Percentiles rank a stretch among this genome's conserved stretches.
phyloP scores from a whole-genome alignment of 1,140 invertebrate genomes.

The Bicyclus anynana region DNA sequence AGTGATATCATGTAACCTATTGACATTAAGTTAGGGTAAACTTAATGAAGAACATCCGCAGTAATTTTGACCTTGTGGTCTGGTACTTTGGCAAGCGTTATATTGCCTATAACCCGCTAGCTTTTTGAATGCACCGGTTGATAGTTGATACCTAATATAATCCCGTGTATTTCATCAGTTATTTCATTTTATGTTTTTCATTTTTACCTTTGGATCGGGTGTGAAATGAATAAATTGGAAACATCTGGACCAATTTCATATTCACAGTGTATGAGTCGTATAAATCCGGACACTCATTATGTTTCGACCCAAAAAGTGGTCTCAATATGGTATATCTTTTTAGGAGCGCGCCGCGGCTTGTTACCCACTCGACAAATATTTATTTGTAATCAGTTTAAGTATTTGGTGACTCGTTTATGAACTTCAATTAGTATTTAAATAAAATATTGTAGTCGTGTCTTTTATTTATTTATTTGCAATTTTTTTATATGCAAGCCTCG shows the following conservation, averaged over 20 bases:
- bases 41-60: no score
- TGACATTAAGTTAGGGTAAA: no score
- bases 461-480: no score
- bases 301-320: background rate
- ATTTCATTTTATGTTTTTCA: background rate
- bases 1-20: no score
- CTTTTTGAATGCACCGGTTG: background rate
- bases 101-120: background rate
- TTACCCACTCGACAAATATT: background rate
- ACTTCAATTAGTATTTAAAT: no score
- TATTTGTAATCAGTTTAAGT: background rate
- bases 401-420: no score
- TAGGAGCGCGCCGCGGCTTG: background rate
- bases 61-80: background rate
- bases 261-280: slow-evolving; percentile 2
- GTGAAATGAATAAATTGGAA: slow-evolving; percentile 8
- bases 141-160: background rate
- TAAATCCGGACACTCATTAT: slow-evolving; percentile 1
- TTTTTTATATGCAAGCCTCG: no score
- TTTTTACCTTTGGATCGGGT: background rate
- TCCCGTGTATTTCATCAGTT: background rate
- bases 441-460: no score
- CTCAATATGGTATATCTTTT: background rate
- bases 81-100: background rate
- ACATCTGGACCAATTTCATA: slow-evolving; percentile 3